Conservation (phyloP, 2,797 vertebrate species). For the Zalophus californianus region DNA sequence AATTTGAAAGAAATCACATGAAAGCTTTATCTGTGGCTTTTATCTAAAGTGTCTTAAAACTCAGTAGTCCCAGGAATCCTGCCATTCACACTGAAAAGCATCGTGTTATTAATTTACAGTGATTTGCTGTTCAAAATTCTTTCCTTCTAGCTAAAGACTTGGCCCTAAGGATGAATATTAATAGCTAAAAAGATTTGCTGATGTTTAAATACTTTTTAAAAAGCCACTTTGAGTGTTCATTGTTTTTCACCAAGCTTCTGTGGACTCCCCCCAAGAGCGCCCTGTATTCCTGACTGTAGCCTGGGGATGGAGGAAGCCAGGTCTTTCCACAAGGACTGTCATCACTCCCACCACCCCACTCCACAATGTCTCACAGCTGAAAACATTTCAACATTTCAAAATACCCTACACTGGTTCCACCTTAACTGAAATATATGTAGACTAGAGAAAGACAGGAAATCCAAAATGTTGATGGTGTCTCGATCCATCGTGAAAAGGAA, state of each 20-base stretch:
- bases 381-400: not conserved
- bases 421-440: not conserved
- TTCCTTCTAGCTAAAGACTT: conserved; percentile 28
- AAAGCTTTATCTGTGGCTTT: conserved; percentile 50
- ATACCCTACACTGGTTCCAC: not conserved
- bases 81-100: conserved; percentile 37
- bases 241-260: not conserved
- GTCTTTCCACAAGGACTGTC: not conserved
- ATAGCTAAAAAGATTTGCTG: conserved; percentile 32
- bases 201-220: conserved; percentile 30
- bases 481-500: not conserved
- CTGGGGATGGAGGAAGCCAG: not conserved
- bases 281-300: not conserved
- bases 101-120: conserved; percentile 37
- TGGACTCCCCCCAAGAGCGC: not conserved
- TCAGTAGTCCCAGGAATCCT: conserved; percentile 42
- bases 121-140: not conserved
- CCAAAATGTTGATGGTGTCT: not conserved
- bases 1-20: conserved; percentile 49
- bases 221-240: not conserved
- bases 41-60: conserved; percentile 49
- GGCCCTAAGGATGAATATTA: not conserved
- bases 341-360: not conserved
- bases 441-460: not conserved
- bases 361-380: not conserved